Percentiles rank a stretch among this genome's conserved stretches.
Evolutionary conservation across 2,888 invertebrate genomes (phyloP).

Genomic region (Spodoptera picta): DNA sequence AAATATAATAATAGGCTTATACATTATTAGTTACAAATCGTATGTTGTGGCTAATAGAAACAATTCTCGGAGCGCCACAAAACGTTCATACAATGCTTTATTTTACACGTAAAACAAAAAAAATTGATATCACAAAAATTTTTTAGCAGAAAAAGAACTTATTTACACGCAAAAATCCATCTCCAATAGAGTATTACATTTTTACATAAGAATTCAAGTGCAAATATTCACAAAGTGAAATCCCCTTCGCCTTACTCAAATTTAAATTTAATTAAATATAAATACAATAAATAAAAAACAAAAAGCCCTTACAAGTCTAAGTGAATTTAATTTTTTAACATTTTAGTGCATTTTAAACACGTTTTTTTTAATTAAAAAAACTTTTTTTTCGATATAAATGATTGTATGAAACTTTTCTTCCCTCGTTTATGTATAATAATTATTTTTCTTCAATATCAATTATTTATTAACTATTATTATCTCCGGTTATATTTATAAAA

Average conservation of each 20-base stretch:
- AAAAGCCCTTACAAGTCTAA: slow-evolving; percentile 62
- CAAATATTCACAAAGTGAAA: slow-evolving; percentile 83
- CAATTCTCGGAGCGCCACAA: slow-evolving; percentile 52
- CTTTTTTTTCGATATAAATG: slow-evolving; percentile 52
- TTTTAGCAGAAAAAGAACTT: slow-evolving; percentile 55
- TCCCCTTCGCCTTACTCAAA: slow-evolving; percentile 57
- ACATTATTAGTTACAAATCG: slow-evolving; percentile 87
- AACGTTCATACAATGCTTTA: slow-evolving; percentile 57
- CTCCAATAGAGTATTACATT: slow-evolving; percentile 75
- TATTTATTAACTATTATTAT: slow-evolving; percentile 82
- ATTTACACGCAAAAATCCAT: slow-evolving; percentile 75
- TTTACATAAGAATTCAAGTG: slow-evolving; percentile 78
- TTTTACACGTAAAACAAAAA: slow-evolving; percentile 58
- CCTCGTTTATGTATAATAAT: slow-evolving; percentile 42
- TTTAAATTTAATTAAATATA: slow-evolving; percentile 47
- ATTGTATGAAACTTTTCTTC: slow-evolving; percentile 54
- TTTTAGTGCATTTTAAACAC: slow-evolving; percentile 74
- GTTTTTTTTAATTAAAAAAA: slow-evolving; percentile 49
- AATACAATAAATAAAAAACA: slow-evolving; percentile 66
- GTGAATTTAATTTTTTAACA: slow-evolving; percentile 75
- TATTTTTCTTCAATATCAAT: slow-evolving; percentile 47
- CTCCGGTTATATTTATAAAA: slow-evolving; percentile 76
- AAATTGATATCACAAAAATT: slow-evolving; percentile 62
- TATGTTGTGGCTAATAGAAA: slow-evolving; percentile 77
- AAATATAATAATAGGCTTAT: slow-evolving; percentile 89